A percentile compares a stretch with the other conserved stretches of the same genome.
These are phyloP conservation scores for Lagorchestes hirsutus DNA, from an alignment of 2,797 vertebrate species.

Conservation along the genomic window DNA sequence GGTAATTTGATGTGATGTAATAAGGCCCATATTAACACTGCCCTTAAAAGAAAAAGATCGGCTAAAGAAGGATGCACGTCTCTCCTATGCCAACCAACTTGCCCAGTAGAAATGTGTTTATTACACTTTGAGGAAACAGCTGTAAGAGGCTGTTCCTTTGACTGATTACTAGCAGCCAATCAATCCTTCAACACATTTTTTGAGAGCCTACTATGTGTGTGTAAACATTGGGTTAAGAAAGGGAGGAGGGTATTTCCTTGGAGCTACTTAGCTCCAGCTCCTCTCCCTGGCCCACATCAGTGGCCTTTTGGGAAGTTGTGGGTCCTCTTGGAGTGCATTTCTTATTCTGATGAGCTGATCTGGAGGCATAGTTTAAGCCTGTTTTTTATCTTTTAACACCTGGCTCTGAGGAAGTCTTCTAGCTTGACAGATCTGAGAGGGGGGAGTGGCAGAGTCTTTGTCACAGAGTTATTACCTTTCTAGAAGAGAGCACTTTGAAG, in stretches of 20 bases:
- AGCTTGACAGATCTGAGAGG: slow-evolving; percentile 63
- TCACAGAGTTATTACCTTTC: slow-evolving; percentile 48
- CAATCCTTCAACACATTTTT: neutral
- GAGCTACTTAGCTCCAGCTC: neutral
- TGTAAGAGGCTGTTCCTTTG: neutral
- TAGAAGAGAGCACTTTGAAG: slow-evolving; percentile 52
- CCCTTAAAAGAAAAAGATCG: neutral
- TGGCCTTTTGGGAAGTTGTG: slow-evolving; percentile 62
- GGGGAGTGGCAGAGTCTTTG: neutral
- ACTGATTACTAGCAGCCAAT: neutral
- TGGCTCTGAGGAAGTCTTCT: slow-evolving; percentile 40
- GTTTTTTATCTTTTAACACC: slow-evolving; percentile 79
- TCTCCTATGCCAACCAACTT: neutral
- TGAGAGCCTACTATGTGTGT: neutral
- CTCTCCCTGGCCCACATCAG: neutral
- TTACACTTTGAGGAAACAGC: neutral
- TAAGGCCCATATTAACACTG: neutral
- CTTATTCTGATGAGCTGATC: slow-evolving; percentile 79
- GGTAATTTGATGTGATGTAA: neutral
- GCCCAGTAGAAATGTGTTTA: neutral
- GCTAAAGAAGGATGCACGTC: neutral
- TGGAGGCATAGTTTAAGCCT: slow-evolving; percentile 71
- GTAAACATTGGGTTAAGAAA: slow-evolving; percentile 8
- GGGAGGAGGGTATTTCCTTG: neutral
- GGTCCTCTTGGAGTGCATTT: slow-evolving; percentile 70